Conservation (phyloP, 2,113 vertebrate genomes). For the Salvelinus namaycush region DNA sequence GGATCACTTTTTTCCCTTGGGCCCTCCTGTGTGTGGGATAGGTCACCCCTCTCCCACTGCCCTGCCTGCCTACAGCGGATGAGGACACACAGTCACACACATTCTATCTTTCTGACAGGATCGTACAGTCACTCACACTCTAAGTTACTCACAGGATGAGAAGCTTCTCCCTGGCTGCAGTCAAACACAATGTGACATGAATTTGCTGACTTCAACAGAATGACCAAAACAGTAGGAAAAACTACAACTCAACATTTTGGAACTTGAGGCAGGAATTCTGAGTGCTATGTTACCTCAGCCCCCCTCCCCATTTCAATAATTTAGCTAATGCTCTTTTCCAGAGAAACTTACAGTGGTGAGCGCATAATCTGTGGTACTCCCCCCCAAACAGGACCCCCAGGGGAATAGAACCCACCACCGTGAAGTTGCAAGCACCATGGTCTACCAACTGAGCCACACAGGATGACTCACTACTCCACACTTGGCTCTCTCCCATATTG, state of each 20-base stretch:
- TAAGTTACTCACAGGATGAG: too few species aligned
- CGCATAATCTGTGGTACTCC: not conserved
- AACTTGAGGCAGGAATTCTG: not conserved
- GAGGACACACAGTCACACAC: constrained; percentile 5
- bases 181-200: not conserved
- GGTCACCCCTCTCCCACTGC: constrained; percentile 56
- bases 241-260: constrained; percentile 3
- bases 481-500: not conserved
- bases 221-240: not conserved
- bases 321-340: too few species aligned
- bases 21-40: constrained; percentile 53
- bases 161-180: not conserved
- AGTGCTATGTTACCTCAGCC: not conserved
- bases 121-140: too few species aligned
- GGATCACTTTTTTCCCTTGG: constrained; percentile 32
- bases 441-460: too few species aligned
- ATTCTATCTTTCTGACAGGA: too few species aligned
- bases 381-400: not conserved
- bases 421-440: too few species aligned
- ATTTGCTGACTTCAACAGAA: constrained; percentile 9
- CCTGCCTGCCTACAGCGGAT: constrained; percentile 14
- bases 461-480: constrained; percentile 1
- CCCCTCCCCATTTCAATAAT: not conserved
- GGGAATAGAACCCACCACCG: too few species aligned
- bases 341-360: too few species aligned